Base-by-base conservation (phyloP, 2,113 vertebrate genomes). In the Sitta europaea region DNA sequence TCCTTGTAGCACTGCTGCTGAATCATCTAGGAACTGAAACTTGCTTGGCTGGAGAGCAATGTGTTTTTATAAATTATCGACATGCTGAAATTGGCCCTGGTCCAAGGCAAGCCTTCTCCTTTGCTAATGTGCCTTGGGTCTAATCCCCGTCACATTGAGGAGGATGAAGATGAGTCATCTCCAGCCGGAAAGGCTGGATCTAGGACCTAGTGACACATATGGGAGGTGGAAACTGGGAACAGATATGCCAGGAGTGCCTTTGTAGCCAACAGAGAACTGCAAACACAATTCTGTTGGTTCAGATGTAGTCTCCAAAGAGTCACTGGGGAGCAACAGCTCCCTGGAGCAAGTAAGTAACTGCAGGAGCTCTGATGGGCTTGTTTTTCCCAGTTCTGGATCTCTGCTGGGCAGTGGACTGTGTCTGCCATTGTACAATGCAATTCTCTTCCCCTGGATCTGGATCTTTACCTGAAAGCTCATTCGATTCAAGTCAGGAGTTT, bases 1-100 rank as follows among this genome's bases (percentile, higher is more conserved):
- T 96, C 86, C 85, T 92, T 91, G 45, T 65, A 71, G 67, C 24
- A 4, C 61, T 79, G 50, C 70, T 95, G 96, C 91, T 95, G 96
- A 96, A 92, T 96, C 96, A 97, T 94, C 86, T 77, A 81, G 76
- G 86, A 94, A 89, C 80, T 55, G 92, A 89, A 93, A 90, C 61
- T 78, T 75, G 62, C 79, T 94, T 96, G 91, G 81, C 86, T 92
- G 92, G 73, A 61, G 70, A 94, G 80, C 65, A 36, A 23, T 18
- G 65, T 54, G 76, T 55, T 91, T 93, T 94, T 75, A 54, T 81
- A 85, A 95, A 68, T 82, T 88, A 96, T 89, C 10, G 11, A 71
- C 92, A 82, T 82, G 86, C 73, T 85, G 88, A 65, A 92, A 38
- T 61, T 92, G 91, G 94, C 74, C 38, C 47, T 14, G 28, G 14